Base-by-base conservation (phyloP, 2,113 vertebrate genomes). In the Nyctereutes procyonoides region DNA sequence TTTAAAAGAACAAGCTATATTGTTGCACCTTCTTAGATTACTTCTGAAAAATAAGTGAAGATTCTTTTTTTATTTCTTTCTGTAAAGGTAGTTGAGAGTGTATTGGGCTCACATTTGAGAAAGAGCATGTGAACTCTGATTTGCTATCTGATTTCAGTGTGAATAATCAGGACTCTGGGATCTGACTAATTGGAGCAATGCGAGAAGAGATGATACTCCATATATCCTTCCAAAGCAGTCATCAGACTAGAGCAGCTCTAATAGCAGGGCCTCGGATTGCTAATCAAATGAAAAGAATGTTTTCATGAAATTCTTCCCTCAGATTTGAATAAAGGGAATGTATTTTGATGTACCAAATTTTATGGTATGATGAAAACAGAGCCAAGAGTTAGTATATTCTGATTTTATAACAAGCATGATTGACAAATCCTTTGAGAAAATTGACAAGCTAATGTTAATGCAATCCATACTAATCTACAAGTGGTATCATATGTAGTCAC, bases 271-370 rank as follows among this genome's bases (percentile, higher is more conserved):
- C 55, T 96, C 81, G 2, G 51, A 92, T 43, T 91, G 63, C 79
- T 97, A 28, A 8, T 98, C 81, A 97, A 93, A 53, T 0, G 1
- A 60, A 82, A 74, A 73, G 51, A 96, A 81, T 87, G 28, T 98
- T 95, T 97, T 98, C 90, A 97, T 90, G 76, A 95, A 93, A 97
- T 82, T 43, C 17, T 98, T 91, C 56, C 11, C 22, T 96, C 22
- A 87, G 32, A 93, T 55, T 95, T 96, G 15, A 97, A 95, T 94
- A 97, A 96, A 97, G 43, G 51, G 48, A 96, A 90, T 96, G 55
- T 96, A 95, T 97, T 97, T 97, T 98, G 76, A 93, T 96, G 58
- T 96, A 79, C 26, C 58, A 97, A 95, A 90, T 95, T 98, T 97
- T 83, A 69, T 88, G 30, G 62, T 90, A 91, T 94, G 15, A 95